Evolutionary conservation across 2,113 vertebrate genomes (phyloP).

Genomic region (Xiphophorus couchianus): DNA sequence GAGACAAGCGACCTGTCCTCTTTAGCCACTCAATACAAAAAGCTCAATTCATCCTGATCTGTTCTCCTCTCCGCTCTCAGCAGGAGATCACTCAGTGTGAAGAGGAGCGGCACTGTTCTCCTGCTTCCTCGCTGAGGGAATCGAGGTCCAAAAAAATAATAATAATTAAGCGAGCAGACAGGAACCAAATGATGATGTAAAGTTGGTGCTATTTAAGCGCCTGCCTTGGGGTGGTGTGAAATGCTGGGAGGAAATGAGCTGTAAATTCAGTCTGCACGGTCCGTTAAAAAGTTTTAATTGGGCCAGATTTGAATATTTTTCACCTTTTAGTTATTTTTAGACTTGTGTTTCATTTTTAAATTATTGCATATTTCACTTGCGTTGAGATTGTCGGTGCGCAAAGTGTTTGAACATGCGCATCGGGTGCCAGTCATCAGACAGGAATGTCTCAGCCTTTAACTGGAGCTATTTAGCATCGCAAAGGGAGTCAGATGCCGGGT

Average conservation of each 20-base stretch:
- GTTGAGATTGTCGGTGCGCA: neutral
- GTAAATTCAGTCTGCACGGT: neutral
- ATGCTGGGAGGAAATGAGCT: constrained; percentile 16
- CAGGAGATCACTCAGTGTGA: constrained; percentile 25
- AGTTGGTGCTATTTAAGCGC: neutral
- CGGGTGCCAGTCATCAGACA: constrained; percentile 37
- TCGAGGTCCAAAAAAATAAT: constrained; percentile 28
- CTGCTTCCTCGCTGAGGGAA: constrained; percentile 52
- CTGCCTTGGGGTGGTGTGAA: constrained; percentile 43
- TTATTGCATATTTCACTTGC: neutral
- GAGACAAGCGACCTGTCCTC: constrained; percentile 1
- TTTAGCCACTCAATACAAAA: constrained; percentile 18
- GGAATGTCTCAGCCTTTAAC: constrained; percentile 42
- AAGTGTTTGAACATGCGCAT: constrained; percentile 3
- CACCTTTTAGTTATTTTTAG: no score
- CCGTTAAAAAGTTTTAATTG: no score
- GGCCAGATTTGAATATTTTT: no score
- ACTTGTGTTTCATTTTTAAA: no score
- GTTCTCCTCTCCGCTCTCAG: constrained; percentile 32
- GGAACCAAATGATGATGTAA: constrained; percentile 50
- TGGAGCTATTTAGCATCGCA: constrained; percentile 50
- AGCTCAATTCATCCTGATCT: constrained; percentile 25
- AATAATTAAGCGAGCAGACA: constrained; percentile 49
- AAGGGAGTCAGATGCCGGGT: constrained; percentile 18
- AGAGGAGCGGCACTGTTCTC: constrained; percentile 61